Evolutionary conservation across 1,140 invertebrate species (phyloP).

Genomic region (Penaeus indicus): DNA sequence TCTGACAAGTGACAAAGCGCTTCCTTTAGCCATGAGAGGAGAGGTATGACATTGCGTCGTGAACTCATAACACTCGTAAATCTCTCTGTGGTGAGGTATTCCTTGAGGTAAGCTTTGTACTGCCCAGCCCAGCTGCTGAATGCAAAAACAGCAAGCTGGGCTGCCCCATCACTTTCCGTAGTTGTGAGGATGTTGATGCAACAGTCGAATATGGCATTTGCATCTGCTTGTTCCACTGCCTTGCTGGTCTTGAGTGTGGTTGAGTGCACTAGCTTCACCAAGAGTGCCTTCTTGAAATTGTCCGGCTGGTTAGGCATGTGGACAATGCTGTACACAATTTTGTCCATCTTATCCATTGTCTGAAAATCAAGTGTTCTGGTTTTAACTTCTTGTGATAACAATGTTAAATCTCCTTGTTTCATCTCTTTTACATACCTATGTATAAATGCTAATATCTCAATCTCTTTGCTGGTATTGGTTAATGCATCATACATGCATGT

Average conservation of each 20-base stretch:
- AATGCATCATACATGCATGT: too few relatives aligned
- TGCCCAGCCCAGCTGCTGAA: slow-evolving; percentile 49
- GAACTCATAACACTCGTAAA: not conserved
- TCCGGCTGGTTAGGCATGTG: slow-evolving; percentile 53
- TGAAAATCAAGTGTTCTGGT: slow-evolving; percentile 1
- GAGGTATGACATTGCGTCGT: slow-evolving; percentile 17
- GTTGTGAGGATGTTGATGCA: slow-evolving; percentile 37
- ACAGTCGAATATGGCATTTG: slow-evolving; percentile 46
- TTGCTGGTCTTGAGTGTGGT: slow-evolving; percentile 10
- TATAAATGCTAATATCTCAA: too few relatives aligned
- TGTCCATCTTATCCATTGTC: slow-evolving; percentile 57
- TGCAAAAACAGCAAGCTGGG: slow-evolving; percentile 52
- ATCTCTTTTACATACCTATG: too few relatives aligned
- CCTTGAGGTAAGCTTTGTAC: slow-evolving; percentile 35
- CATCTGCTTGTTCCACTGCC: slow-evolving; percentile 28
- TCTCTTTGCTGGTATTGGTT: too few relatives aligned
- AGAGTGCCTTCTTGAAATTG: slow-evolving; percentile 37
- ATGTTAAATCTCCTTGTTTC: too few relatives aligned
- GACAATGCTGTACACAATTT: slow-evolving; percentile 48
- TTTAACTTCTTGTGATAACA: too few relatives aligned
- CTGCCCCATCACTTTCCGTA: slow-evolving; percentile 39
- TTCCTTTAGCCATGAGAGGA: slow-evolving; percentile 43
- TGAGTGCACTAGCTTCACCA: slow-evolving; percentile 43
- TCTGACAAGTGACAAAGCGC: slow-evolving; percentile 34
- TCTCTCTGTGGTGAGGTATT: slow-evolving; percentile 35